Evolutionary conservation across 2,113 vertebrate species (phyloP).

Genomic region (western clawed frog (Xenopus tropicalis)): DNA sequence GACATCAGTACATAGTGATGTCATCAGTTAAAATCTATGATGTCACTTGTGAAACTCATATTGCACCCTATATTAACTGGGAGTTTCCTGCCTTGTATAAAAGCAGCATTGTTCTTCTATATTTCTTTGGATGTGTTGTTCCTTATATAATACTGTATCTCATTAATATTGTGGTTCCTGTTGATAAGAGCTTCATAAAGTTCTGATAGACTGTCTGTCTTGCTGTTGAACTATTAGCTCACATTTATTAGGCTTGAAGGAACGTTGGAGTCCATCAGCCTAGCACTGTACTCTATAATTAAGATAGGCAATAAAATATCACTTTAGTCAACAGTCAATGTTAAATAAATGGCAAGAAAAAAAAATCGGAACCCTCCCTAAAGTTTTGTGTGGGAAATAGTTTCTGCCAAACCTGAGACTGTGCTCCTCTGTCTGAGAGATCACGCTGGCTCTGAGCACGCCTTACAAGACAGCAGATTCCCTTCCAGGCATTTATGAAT

Average conservation of each 20-base stretch:
- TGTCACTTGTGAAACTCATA: too few species aligned
- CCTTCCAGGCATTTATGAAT: constrained; percentile 46
- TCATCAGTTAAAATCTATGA: too few species aligned
- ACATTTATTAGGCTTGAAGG: background rate
- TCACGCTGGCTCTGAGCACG: constrained; percentile 50
- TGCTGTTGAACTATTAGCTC: background rate
- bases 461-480: constrained; percentile 49
- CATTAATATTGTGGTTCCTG: too few species aligned
- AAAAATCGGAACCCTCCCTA: constrained; percentile 12
- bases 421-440: constrained; percentile 51
- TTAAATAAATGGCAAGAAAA: background rate
- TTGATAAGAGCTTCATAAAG: too few species aligned
- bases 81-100: too few species aligned
- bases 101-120: too few species aligned
- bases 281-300: background rate
- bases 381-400: constrained; percentile 46
- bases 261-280: too few species aligned
- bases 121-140: too few species aligned
- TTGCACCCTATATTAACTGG: too few species aligned
- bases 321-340: background rate
- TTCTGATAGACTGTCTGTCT: too few species aligned
- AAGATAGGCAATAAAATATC: background rate
- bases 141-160: too few species aligned
- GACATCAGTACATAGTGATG: too few species aligned
- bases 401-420: constrained; percentile 49